Base-by-base conservation (phyloP, 2,888 invertebrate species). In the Leptopilina syphax region DNA sequence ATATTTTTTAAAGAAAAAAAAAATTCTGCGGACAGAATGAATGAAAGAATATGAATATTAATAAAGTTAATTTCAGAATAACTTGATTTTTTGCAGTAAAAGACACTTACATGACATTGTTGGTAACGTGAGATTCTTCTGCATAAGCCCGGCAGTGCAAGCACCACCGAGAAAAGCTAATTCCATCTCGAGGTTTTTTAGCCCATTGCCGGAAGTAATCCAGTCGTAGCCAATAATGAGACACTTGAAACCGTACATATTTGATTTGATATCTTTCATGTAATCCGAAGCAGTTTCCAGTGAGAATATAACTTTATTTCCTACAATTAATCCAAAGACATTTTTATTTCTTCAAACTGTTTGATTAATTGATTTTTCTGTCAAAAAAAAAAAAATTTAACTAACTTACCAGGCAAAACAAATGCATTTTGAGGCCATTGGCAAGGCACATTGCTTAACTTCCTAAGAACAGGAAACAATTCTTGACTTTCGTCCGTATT, bases 241-340 rank as follows among this genome's bases (percentile, higher is more conserved):
- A 89, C 96, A 96, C 83, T 95, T 97, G 93, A 96, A 98, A 86
- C 94, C 96, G 91, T 95, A 97, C 82, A 95, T 95, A 88, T 95
- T 95, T 0, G 95, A 95, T 88, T 96, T 95, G 85, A 97, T 98
- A 92, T 98, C 97, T 88, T 97, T 97, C 82, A 98, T 95, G 92
- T 98, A 99, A 91, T 98, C 96, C 0, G 98, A 97, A 0, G 98
- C 97, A 0, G 99, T 98, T 93, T 99, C 99, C 89, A 99, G 91
- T 0, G 98, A 98, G 92, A 99, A 98, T 87, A 98, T 95, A 0
- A 99, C 96, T 93, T 98, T 97, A 91, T 98, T 98, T 24, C 98
- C 98, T 90, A 80, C 79, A 84, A 84, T 77, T 18, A 73, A 50
- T 93, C 85, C n/a, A 84, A 84, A 78, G 77, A 80, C 65, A 24